These are phyloP conservation scores for Noctua comes DNA, from an alignment of 2,888 invertebrate genomes.

Conservation along the genomic window DNA sequence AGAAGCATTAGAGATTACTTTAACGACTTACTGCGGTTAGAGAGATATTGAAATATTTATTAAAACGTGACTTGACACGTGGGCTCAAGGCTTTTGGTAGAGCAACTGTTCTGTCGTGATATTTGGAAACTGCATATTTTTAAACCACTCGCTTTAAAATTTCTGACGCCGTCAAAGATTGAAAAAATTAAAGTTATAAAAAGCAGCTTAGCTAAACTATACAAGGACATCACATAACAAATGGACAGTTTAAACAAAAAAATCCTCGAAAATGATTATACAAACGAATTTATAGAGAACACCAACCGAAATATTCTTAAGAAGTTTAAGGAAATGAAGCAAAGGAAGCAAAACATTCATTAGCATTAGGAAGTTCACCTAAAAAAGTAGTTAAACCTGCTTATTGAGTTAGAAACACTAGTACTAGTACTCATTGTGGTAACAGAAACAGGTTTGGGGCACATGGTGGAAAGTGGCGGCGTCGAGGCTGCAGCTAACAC, in stretches of 20 bases:
- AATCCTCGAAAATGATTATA: conserved; percentile 12
- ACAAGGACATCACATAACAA: conserved; percentile 26
- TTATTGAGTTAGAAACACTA: conserved; percentile 64
- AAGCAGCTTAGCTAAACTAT: background rate
- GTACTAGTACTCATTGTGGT: conserved; percentile 57
- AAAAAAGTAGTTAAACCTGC: conserved; percentile 56
- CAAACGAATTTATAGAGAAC: conserved; percentile 18
- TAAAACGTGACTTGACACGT: conserved; percentile 43
- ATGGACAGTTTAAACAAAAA: conserved; percentile 37
- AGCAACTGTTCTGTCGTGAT: conserved; percentile 27
- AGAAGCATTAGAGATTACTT: conserved; percentile 45
- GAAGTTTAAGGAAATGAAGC: conserved; percentile 45
- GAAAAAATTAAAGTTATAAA: background rate
- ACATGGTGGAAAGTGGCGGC: conserved; percentile 82
- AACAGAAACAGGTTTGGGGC: conserved; percentile 78
- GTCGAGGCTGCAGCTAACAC: conserved; percentile 66
- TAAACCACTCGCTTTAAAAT: conserved; percentile 4
- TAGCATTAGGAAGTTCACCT: conserved; percentile 56
- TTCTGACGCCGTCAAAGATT: background rate
- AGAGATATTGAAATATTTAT: conserved; percentile 51
- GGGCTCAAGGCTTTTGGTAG: conserved; percentile 35
- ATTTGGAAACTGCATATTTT: conserved; percentile 39
- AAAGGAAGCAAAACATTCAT: conserved; percentile 46
- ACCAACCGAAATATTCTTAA: background rate
- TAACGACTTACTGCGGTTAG: conserved; percentile 56